Evolutionary conservation across 2,113 vertebrate genomes (phyloP).

Genomic region (Aplodontia rufa): DNA sequence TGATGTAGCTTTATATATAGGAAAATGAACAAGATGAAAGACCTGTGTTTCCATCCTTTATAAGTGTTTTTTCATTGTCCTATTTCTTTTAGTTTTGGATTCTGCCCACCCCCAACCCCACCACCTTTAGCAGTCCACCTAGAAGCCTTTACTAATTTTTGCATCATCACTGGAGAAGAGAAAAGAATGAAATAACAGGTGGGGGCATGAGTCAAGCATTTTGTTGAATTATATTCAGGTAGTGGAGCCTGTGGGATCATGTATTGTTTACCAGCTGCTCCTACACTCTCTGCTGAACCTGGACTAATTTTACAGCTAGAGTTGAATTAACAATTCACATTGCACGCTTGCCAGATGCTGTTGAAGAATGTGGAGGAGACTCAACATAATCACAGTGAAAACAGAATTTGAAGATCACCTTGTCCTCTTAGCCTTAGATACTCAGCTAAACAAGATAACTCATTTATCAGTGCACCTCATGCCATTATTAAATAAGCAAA

Average conservation of each 20-base stretch:
- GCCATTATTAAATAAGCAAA: slow-evolving; percentile 70
- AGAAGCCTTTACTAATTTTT: slow-evolving; percentile 44
- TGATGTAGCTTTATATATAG: neutral
- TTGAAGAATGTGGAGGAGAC: slow-evolving; percentile 72
- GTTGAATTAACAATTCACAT: slow-evolving; percentile 76
- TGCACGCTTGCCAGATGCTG: slow-evolving; percentile 76
- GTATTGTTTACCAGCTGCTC: slow-evolving; percentile 74
- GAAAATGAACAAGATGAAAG: neutral
- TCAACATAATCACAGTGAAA: slow-evolving; percentile 67
- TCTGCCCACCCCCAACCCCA: accelerated
- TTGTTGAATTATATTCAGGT: slow-evolving; percentile 62
- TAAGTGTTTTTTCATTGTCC: neutral
- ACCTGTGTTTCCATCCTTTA: neutral
- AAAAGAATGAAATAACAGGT: neutral
- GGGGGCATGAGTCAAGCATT: slow-evolving; percentile 51
- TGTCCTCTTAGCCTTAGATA: slow-evolving; percentile 69
- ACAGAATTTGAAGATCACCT: slow-evolving; percentile 80
- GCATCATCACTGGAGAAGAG: neutral
- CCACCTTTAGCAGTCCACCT: neutral
- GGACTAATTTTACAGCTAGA: slow-evolving; percentile 77
- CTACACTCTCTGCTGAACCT: slow-evolving; percentile 67
- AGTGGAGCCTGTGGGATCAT: slow-evolving; percentile 66
- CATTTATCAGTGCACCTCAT: slow-evolving; percentile 23
- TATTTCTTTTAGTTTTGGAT: slow-evolving; percentile 5
- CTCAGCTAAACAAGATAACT: slow-evolving; percentile 71